Evolutionary conservation across 1,140 invertebrate genomes (phyloP).

Genomic region (Zaprionus africanus): DNA sequence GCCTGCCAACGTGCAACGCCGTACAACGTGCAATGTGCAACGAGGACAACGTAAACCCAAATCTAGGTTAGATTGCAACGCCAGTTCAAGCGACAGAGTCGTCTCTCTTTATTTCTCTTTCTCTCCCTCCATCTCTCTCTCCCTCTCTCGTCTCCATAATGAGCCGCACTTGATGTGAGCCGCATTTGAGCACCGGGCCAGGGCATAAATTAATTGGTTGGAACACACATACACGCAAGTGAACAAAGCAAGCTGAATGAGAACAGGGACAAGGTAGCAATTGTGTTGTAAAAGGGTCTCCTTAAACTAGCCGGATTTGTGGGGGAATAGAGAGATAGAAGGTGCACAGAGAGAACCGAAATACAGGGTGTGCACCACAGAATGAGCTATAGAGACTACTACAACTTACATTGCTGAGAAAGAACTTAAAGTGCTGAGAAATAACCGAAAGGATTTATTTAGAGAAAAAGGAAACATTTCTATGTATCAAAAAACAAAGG

Average conservation of each 20-base stretch:
- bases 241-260: conserved; percentile 24
- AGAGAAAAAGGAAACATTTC: background rate
- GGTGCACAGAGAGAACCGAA: background rate
- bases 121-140: conserved; percentile 5
- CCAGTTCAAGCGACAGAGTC: conserved; percentile 14
- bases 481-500: too few species aligned
- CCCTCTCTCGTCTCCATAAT: conserved; percentile 38
- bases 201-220: conserved; percentile 58
- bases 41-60: conserved; percentile 36
- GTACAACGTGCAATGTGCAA: conserved; percentile 32
- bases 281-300: conserved; percentile 8
- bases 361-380: too few species aligned
- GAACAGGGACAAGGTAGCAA: conserved; percentile 50
- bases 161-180: conserved; percentile 49
- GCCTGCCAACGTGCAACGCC: conserved; percentile 24
- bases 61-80: conserved; percentile 56
- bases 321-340: background rate
- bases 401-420: background rate
- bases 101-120: conserved; percentile 10
- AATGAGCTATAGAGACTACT: too few species aligned
- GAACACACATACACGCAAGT: conserved; percentile 12
- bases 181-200: conserved; percentile 41
- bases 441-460: background rate
- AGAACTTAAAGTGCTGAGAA: background rate
- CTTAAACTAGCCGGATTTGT: conserved; percentile 18